Evolutionary conservation across 2,888 invertebrate genomes (phyloP).

Genomic region (Tortricodes alternella): DNA sequence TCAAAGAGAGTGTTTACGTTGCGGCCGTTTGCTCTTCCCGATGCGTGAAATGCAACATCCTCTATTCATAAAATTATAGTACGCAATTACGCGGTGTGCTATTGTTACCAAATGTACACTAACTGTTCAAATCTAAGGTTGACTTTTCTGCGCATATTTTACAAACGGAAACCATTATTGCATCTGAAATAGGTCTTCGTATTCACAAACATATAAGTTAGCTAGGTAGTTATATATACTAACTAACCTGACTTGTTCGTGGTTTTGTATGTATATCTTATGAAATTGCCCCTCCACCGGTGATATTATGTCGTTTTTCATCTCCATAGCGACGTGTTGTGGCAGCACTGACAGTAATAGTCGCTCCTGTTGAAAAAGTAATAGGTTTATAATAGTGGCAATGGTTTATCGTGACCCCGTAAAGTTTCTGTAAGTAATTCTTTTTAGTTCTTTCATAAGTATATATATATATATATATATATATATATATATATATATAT

Average conservation of each 20-base stretch:
- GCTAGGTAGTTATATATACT: no score
- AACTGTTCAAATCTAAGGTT: no score
- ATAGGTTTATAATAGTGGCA: slow-evolving; percentile 15
- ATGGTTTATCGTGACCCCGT: no score
- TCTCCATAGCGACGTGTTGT: slow-evolving; percentile 95
- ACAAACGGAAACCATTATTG: no score
- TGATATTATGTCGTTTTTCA: slow-evolving; percentile 96
- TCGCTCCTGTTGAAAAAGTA: slow-evolving; percentile 84
- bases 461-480: no score
- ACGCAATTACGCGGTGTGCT: neutral
- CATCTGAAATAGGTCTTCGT: neutral
- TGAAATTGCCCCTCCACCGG: slow-evolving; percentile 96
- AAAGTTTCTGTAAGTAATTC: no score
- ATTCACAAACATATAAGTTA: no score
- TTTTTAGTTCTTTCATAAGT: no score
- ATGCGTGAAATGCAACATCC: slow-evolving; percentile 29
- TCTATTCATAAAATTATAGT: slow-evolving; percentile 14
- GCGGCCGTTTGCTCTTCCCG: slow-evolving; percentile 18
- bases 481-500: no score
- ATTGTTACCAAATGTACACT: no score
- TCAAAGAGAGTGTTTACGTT: slow-evolving; percentile 25
- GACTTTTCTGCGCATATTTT: no score
- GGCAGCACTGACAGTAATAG: slow-evolving; percentile 93
- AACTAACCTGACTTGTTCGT: slow-evolving; percentile 94
- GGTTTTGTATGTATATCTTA: slow-evolving; percentile 96